These are phyloP conservation scores for Homarus americanus DNA, from an alignment of 1,140 invertebrate species.

Conservation along the genomic window DNA sequence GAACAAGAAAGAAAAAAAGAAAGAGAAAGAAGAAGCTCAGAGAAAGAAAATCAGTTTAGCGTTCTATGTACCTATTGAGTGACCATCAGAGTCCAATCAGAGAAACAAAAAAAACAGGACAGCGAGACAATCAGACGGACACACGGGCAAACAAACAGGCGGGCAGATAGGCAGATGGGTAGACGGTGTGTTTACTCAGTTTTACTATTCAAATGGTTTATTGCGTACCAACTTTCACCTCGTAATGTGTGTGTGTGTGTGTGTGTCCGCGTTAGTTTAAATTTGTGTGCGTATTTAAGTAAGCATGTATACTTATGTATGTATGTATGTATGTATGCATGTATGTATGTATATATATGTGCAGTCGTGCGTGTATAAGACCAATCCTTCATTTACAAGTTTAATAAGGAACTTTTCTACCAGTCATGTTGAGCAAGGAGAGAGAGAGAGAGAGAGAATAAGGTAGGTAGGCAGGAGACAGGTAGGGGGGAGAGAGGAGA, in stretches of 20 bases:
- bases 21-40: not conserved
- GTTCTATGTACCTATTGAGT: constrained; percentile 50
- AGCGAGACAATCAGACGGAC: constrained; percentile 42
- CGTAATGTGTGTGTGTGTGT: constrained; percentile 34
- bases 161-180: constrained; percentile 39
- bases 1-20: no score
- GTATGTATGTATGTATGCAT: not conserved
- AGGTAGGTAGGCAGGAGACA: no score
- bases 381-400: not conserved
- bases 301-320: not conserved
- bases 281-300: not conserved
- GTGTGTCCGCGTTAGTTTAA: constrained; percentile 20
- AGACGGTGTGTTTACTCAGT: constrained; percentile 35
- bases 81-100: constrained; percentile 46
- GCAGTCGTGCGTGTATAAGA: not conserved
- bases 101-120: constrained; percentile 11
- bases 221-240: constrained; percentile 46
- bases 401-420: not conserved
- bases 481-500: no score
- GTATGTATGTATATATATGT: not conserved
- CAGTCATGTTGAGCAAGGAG: not conserved
- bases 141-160: constrained; percentile 49
- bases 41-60: constrained; percentile 42
- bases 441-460: no score
- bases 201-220: constrained; percentile 50